Evolutionary conservation across 2,888 invertebrate species (phyloP), one percentile per base, ranked within the genome.

Genomic region (Calameuta pallipes): DNA sequence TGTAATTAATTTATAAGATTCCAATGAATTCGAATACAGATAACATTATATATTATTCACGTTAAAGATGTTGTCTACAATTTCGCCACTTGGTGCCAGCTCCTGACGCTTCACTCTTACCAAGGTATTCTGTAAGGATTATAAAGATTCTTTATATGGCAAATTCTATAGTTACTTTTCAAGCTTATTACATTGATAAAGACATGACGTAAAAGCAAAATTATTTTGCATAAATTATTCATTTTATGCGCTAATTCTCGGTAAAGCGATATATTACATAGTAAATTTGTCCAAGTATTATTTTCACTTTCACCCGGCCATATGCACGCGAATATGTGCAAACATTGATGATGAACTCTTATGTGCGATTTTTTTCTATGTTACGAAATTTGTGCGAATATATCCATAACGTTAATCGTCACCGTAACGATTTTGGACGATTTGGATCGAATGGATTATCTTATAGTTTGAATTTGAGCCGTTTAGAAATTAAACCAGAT

Each of bases 31-130:
- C 23, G 1, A 15, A 73, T 73, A 30, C 6, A 69, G 33, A 56
- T 73, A 73, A 73, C 34, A 34, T 75, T 36, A 33, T 69, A 37
- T 76, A 12, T 74, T n/a, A 84, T 88, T 86, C 80, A 89, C 89
- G 77, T 89, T 88, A 74, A 89, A 89, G 68, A 88, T 86, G 34
- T 82, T 83, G 79, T 89, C 88, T 76, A 89, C 87, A 74, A 87
- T 80, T 11, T 80, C 80, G 6, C 81, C 86, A 77, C 78, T 82
- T 34, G 79, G 74, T 12, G 31, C 34, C 3, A n/a, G 34, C 11
- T 79, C 79, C 69, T 87, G 87, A 9, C 87, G 85, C 56, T 81
- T 86, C 68, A 80, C 78, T 76, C 87, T 84, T 6, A 69, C 76
- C 4, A 76, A 79, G 56, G 37, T 78, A 70, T 74, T 80, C 89